phyloP scores from a whole-genome alignment of 2,888 invertebrate species.

The Melinaea marsaeus region DNA sequence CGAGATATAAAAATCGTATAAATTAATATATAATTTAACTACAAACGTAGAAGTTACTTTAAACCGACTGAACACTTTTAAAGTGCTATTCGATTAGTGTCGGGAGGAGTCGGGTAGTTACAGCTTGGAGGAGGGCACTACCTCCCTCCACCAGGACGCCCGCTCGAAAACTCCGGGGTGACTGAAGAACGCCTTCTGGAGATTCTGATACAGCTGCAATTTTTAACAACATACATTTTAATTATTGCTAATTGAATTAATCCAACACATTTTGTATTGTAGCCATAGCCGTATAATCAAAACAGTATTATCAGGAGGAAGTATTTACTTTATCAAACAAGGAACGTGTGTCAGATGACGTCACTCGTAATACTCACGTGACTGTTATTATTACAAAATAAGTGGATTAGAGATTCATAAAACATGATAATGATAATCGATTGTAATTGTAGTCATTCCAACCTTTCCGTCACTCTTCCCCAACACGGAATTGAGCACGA shows the following conservation, averaged over 20 bases:
- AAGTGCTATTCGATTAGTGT: background rate
- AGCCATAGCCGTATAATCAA: no score
- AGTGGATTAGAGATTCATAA: no score
- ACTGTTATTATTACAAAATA: no score
- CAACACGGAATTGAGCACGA: conserved; percentile 90
- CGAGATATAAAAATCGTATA: conserved; percentile 1
- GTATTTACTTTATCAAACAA: no score
- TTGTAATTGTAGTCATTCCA: conserved; percentile 35
- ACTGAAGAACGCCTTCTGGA: conserved; percentile 84
- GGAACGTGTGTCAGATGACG: no score
- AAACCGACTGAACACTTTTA: background rate
- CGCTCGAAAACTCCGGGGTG: conserved; percentile 83
- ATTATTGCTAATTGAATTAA: background rate
- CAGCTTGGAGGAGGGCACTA: conserved; percentile 57
- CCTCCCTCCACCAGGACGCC: conserved; percentile 83
- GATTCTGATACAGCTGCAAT: conserved; percentile 83
- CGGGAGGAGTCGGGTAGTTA: conserved; percentile 34
- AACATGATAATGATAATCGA: background rate
- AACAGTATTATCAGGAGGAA: no score
- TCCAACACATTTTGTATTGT: background rate
- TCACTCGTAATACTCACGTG: no score
- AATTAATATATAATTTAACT: background rate
- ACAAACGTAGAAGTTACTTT: background rate
- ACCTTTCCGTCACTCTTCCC: conserved; percentile 92
- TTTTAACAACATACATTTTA: background rate